A percentile compares a stretch with the other conserved stretches of the same genome.
phyloP scores from a whole-genome alignment of 2,797 vertebrate species.

The Cossypha dichroa region DNA sequence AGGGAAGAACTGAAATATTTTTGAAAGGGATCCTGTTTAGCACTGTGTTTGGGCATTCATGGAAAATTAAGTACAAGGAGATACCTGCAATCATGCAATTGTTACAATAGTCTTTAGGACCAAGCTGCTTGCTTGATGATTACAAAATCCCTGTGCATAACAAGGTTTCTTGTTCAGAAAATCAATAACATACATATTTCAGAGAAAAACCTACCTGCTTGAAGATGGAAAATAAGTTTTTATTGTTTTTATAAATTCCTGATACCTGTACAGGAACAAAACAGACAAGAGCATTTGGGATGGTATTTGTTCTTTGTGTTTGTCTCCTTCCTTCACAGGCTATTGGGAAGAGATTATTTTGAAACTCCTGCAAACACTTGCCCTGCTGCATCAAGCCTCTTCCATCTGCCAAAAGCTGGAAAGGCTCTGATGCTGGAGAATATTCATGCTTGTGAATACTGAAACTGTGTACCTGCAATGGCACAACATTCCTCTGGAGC shows the following conservation, averaged over 20 bases:
- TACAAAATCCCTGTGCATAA: not conserved
- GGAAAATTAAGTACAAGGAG: not conserved
- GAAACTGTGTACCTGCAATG: not conserved
- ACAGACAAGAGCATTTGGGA: not conserved
- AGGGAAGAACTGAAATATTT: not conserved
- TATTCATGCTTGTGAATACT: not conserved
- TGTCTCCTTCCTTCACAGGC: not conserved
- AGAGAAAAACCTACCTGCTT: not conserved
- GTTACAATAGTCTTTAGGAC: not conserved
- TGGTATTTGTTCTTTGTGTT: not conserved
- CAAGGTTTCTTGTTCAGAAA: not conserved
- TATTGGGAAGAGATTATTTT: not conserved
- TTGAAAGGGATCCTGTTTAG: not conserved
- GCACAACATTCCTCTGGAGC: not conserved
- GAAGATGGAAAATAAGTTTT: not conserved
- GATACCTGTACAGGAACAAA: not conserved
- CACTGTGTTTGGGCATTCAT: not conserved
- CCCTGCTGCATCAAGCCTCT: not conserved
- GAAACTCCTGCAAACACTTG: not conserved
- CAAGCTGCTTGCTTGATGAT: not conserved
- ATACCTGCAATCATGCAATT: constrained; percentile 3
- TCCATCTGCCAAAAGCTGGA: not conserved
- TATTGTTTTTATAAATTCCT: not conserved
- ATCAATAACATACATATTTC: not conserved
- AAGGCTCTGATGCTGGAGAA: not conserved